Conservation (phyloP, 2,888 invertebrate species). For the Eupithecia subumbrata region DNA sequence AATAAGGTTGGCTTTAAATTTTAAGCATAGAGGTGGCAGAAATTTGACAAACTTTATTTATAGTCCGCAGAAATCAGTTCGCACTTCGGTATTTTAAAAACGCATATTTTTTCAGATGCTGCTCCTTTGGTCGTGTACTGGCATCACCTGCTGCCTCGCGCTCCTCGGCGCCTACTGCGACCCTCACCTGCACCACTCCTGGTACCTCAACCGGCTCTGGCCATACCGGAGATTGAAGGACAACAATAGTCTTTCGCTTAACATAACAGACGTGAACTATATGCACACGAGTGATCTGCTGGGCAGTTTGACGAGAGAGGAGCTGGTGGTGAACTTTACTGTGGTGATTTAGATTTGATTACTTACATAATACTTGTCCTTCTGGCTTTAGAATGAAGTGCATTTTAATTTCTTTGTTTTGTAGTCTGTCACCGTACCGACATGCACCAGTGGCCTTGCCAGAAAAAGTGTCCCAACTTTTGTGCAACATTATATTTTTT, state of each 20-base stretch:
- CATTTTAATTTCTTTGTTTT: too few species aligned
- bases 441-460: too few species aligned
- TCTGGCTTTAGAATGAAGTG: too few species aligned
- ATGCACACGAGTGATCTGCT: constrained; percentile 1
- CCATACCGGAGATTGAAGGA: constrained; percentile 55
- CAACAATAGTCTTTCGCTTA: constrained; percentile 43
- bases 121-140: constrained; percentile 74
- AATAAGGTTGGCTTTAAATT: too few species aligned
- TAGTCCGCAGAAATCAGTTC: too few species aligned
- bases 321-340: constrained; percentile 49
- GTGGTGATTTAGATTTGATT: constrained; percentile 25
- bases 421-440: too few species aligned
- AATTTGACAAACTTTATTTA: too few species aligned
- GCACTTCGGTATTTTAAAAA: not conserved
- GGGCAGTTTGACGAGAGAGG: constrained; percentile 19
- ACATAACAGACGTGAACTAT: constrained; percentile 35
- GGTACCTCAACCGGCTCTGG: constrained; percentile 68
- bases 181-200: constrained; percentile 68
- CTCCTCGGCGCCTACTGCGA: constrained; percentile 75
- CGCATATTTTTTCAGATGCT: constrained; percentile 59
- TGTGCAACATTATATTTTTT: too few species aligned
- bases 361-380: too few species aligned
- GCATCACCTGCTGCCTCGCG: constrained; percentile 74
- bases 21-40: too few species aligned
- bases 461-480: too few species aligned